Evolutionary conservation across 2,888 invertebrate species (phyloP).

Genomic region (Sesamia inferens): DNA sequence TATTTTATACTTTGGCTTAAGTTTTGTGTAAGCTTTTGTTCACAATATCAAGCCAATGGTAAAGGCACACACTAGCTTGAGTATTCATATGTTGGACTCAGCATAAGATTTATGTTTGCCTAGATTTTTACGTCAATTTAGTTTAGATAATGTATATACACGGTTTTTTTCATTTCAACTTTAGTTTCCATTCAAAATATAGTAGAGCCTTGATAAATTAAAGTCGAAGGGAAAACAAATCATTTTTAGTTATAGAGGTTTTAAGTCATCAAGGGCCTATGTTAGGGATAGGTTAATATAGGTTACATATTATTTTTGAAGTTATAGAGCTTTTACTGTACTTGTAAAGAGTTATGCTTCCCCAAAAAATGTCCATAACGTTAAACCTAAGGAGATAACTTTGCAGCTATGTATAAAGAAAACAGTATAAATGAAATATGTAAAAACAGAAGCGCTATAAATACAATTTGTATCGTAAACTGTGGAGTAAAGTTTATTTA

Average conservation of each 20-base stretch:
- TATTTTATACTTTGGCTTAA: background rate
- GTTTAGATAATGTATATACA: background rate
- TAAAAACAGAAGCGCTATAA: conserved; percentile 19
- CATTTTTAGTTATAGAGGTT: too few species aligned
- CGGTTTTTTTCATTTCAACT: background rate
- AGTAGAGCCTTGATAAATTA: too few species aligned
- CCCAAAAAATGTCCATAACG: background rate
- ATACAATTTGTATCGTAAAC: conserved; percentile 9
- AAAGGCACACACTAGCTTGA: background rate
- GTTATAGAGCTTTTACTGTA: too few species aligned
- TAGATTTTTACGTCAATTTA: background rate
- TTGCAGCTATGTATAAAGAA: background rate
- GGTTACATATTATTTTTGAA: too few species aligned
- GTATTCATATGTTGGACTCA: background rate
- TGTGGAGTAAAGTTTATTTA: conserved; percentile 1
- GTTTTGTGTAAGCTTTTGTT: background rate
- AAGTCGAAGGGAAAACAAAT: too few species aligned
- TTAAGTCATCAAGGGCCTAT: too few species aligned
- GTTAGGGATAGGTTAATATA: too few species aligned
- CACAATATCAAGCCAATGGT: background rate
- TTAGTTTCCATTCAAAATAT: too few species aligned
- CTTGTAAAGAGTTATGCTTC: background rate
- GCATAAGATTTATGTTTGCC: background rate
- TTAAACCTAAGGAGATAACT: background rate
- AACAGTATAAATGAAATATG: background rate